Base-by-base conservation (phyloP, 2,888 invertebrate species). In the Meta bourneti region DNA sequence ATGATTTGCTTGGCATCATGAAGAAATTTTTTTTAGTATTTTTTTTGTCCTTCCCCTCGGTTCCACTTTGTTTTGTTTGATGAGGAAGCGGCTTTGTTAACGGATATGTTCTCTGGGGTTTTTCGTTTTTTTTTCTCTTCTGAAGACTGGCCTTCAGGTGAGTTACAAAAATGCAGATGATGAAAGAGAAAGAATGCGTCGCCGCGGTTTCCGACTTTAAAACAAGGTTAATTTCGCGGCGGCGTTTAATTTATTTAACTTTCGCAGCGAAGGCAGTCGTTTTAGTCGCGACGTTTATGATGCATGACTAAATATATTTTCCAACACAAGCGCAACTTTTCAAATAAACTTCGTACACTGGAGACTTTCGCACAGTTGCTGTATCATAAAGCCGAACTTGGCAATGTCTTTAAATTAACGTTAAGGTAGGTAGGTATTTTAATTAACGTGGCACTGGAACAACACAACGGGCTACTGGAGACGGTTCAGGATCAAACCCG, bases 1-100 rank as follows among this genome's bases (percentile, higher is more conserved):
- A 72, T 49, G 90, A 90, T 90, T 90, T 90, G 90, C 78, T 90
- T 90, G 79, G 83, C 70, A 90, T 90, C 79, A 79, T 74, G 52
- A 7, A 80, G 82, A 83, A 69, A 19, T 89, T 89, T 51, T 83
- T 90, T 82, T 61, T 61, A 0, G 61, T 61, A 4, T 61, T 11
- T 61, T 61, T 61, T 9, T 61, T 61, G 61, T 61, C 16, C 4
- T 34, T 34, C 34, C 34, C 16, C 16, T 61, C 61, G 11, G 61
- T 9, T 61, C 61, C 70, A 48, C 61, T 84, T 90, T 90, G 83
- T 84, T 84, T 84, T 84, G 90, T 51, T 79, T 84, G 79, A 89
- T 75, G 81, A 82, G 54, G 51, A 75, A 69, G 86, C 81, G 69
- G 89, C 83, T 89, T 89, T 83, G 83, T 89, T 89, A 89, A 83